phyloP scores from a whole-genome alignment of 2,113 vertebrate species.

The Casuarius casuarius region DNA sequence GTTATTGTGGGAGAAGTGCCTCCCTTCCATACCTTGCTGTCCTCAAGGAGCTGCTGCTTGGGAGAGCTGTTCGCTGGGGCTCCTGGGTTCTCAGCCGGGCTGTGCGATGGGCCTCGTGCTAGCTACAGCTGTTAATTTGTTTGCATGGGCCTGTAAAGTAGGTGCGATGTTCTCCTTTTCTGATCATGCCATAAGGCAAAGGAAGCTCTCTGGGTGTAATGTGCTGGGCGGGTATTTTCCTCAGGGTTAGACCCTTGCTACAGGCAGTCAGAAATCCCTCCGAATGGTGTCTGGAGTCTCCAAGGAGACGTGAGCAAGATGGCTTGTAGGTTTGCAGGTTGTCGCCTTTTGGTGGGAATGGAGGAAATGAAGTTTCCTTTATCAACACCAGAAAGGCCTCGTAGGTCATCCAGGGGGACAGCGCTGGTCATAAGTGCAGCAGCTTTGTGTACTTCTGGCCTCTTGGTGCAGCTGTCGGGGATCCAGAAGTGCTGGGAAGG shows the following conservation, averaged over 20 bases:
- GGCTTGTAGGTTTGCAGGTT: background rate
- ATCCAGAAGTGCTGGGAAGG: background rate
- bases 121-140: background rate
- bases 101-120: background rate
- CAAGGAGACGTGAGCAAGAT: background rate
- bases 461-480: background rate
- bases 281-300: fast-evolving
- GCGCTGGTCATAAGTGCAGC: background rate
- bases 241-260: fast-evolving
- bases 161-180: background rate
- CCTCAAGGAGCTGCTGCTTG: background rate
- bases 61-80: background rate
- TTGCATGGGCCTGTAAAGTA: fast-evolving
- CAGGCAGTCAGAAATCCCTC: background rate
- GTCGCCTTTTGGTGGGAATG: background rate
- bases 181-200: fast-evolving
- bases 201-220: background rate
- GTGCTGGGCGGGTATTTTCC: background rate
- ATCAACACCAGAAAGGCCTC: background rate
- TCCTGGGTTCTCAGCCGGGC: background rate
- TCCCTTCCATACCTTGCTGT: fast-evolving
- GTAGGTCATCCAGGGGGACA: background rate
- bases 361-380: background rate
- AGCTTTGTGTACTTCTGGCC: background rate
- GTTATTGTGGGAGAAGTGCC: background rate